Conservation (phyloP, 2,888 invertebrate species). For the Sinotaia quadrata region DNA sequence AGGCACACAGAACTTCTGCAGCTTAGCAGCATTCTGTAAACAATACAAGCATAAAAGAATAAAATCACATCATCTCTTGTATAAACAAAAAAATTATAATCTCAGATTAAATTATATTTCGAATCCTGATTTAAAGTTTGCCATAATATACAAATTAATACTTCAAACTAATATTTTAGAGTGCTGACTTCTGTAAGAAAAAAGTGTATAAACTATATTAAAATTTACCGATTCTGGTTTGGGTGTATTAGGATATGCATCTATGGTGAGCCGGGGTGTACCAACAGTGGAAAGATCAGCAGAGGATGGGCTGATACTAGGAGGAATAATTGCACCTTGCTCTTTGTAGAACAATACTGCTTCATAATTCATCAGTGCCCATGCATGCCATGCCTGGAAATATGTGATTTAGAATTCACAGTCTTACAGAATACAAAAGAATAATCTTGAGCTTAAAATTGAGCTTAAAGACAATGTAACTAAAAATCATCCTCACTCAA, state of each 20-base stretch:
- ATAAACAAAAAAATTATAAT: no score
- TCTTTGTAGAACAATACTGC: slow-evolving; percentile 83
- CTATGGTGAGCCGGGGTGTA: slow-evolving; percentile 20
- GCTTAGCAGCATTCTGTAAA: slow-evolving; percentile 57
- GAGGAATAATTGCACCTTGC: slow-evolving; percentile 40
- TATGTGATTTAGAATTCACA: no score
- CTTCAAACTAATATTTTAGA: background rate
- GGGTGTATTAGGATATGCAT: slow-evolving; percentile 40
- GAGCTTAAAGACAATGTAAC: no score
- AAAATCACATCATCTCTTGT: background rate
- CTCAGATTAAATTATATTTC: no score
- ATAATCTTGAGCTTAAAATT: no score
- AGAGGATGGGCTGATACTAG: slow-evolving; percentile 13
- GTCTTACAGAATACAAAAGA: no score
- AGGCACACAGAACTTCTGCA: slow-evolving; percentile 83
- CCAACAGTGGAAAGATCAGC: slow-evolving; percentile 29
- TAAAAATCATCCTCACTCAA: no score
- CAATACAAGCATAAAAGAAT: no score
- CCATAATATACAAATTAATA: background rate
- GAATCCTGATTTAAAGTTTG: background rate
- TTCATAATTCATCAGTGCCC: slow-evolving; percentile 98
- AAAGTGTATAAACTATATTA: background rate
- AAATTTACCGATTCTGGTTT: slow-evolving; percentile 52
- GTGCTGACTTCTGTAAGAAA: background rate
- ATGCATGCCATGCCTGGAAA: slow-evolving; percentile 91